Base-by-base conservation (phyloP, 2,113 vertebrate species). In the Lucifuga dentata region DNA sequence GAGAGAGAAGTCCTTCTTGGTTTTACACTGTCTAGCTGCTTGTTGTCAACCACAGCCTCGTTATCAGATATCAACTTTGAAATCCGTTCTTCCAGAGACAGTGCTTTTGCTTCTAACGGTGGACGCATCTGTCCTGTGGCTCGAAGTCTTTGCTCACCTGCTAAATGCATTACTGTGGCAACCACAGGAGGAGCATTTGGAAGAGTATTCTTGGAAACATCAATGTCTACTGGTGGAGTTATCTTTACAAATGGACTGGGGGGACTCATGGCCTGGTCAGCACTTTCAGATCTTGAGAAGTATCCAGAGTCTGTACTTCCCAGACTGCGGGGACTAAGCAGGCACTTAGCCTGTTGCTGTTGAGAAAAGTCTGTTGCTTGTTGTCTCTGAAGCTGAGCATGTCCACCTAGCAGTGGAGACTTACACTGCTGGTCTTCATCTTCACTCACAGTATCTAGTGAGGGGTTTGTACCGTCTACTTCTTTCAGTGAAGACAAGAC, bases 21-120 rank as follows among this genome's bases (percentile, higher is more conserved):
- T 86, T 99, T 99, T n/a, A 99, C 98, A 0, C 98, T 99, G 60
- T 99, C 98, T 75, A 99, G 83, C 65, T 99, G 97, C 50, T 99
- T 99, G 78, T 98, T 95, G 83, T 99, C 97, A 17, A 99, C 97
- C 59, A 99, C 92, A 20, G 97, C 97, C 83, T 99, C 96, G 0
- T 99, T 99, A 68, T 99, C 97, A 2, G 98, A 99, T 87, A 99
- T 99, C 32, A 99, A 87, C 70, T 99, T 99, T 36, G 97, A 97
- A 78, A 99, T 99, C 21, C 95, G 93, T 45, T 99, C 98, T 76
- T 98, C 97, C 20, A 99, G 93, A 5, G 95, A 97, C 1, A 98
- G 94, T 1, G 95, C 94, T 89, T 95, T 99, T n/a, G 94, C 93
- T 63, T 96, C 97, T 69, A 98, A 72, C 1, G 95, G 97, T 8